Percentiles rank a stretch among this genome's conserved stretches.
Conservation (phyloP, 2,113 vertebrate genomes). For the Datnioides undecimradiatus region DNA sequence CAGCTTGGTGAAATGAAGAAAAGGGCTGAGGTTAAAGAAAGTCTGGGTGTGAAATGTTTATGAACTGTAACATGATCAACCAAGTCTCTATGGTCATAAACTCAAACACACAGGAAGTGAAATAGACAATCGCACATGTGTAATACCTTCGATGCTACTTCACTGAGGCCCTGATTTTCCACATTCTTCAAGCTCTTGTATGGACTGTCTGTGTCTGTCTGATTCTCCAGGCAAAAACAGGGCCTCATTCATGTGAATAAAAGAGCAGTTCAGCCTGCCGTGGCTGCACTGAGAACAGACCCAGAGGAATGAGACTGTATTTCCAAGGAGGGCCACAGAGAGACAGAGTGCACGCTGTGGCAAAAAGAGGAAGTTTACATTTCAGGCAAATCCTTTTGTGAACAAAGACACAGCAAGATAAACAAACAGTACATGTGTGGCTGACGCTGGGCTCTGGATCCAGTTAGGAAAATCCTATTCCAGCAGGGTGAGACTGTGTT, state of each 20-base stretch:
- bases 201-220: constrained; percentile 65
- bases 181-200: constrained; percentile 71
- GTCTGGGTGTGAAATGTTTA: constrained; percentile 4
- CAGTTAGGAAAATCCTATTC: constrained; percentile 36
- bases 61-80: background rate
- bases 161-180: constrained; percentile 57
- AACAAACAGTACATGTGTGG: constrained; percentile 71
- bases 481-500: constrained; percentile 39
- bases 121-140: constrained; percentile 46
- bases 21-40: background rate
- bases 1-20: constrained; percentile 7
- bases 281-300: constrained; percentile 61
- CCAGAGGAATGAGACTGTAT: constrained; percentile 68
- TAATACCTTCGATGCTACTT: constrained; percentile 67
- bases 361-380: constrained; percentile 79
- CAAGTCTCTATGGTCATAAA: background rate
- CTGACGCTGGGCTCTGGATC: constrained; percentile 51
- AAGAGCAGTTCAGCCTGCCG: constrained; percentile 69
- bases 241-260: constrained; percentile 79
- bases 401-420: constrained; percentile 71
- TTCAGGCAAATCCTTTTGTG: constrained; percentile 73
- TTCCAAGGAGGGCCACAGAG: constrained; percentile 53
- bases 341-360: constrained; percentile 54
- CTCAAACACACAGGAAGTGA: constrained; percentile 11
- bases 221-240: constrained; percentile 75